Conservation (phyloP, 2,888 invertebrate species). For the Tenthredo livida region DNA sequence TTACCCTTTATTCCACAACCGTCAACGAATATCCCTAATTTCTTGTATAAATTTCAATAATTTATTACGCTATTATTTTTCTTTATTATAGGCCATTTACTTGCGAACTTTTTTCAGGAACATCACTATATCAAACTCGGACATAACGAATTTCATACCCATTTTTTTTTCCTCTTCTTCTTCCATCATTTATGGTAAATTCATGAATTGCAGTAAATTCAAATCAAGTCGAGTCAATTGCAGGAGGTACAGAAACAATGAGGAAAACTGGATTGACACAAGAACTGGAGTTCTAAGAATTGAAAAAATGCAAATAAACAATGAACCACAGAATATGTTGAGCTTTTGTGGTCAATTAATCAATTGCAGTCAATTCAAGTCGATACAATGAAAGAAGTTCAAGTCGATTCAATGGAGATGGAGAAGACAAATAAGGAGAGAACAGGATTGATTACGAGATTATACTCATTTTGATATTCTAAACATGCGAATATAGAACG, state of each 20-base stretch:
- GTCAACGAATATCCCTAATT: background rate
- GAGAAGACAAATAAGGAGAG: no score
- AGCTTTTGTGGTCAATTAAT: background rate
- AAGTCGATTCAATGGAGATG: no score
- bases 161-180: no score
- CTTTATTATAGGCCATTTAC: background rate
- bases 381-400: no score
- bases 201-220: background rate
- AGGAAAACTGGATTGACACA: background rate
- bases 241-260: background rate
- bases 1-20: background rate
- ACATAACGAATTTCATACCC: no score
- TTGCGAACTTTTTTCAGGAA: background rate
- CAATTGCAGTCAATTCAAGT: no score
- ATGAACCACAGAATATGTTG: background rate
- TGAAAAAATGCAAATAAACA: background rate
- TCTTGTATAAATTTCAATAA: background rate
- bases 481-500: no score
- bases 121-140: no score
- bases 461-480: no score
- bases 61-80: background rate
- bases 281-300: background rate
- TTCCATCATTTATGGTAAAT: background rate
- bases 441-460: no score
- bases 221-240: background rate